Percentiles rank a stretch among this genome's conserved stretches.
These are phyloP conservation scores for Phaedon cochleariae DNA, from an alignment of 2,888 invertebrate genomes.

Conservation along the genomic window DNA sequence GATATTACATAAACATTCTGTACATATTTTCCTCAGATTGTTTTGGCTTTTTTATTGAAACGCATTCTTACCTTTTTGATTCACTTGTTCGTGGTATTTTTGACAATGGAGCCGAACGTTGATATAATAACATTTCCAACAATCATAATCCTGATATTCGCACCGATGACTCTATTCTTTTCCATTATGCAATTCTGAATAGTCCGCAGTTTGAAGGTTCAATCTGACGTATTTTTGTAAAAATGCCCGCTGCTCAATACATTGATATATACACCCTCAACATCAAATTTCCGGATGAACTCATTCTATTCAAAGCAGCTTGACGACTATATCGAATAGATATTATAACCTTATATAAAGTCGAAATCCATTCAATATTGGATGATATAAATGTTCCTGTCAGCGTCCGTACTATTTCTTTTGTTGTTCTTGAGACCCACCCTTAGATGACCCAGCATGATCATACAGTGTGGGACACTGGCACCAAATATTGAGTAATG, in stretches of 20 bases:
- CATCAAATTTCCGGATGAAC: conserved; percentile 13
- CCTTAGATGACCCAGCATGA: no score
- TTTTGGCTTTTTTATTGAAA: no score
- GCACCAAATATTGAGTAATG: no score
- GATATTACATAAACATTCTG: no score
- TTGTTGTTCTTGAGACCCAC: not conserved
- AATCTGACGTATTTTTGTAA: conserved; percentile 23
- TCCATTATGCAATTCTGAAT: not conserved
- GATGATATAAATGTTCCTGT: conserved; percentile 23
- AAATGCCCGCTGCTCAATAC: conserved; percentile 13
- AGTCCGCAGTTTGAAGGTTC: not conserved
- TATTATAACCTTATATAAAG: conserved; percentile 45
- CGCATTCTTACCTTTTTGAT: no score
- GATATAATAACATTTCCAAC: not conserved
- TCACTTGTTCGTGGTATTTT: no score
- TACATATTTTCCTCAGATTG: no score
- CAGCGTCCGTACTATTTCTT: no score
- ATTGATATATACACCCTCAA: conserved; percentile 28
- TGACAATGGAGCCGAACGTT: not conserved
- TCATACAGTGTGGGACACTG: no score
- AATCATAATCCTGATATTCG: not conserved
- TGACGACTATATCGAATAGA: conserved; percentile 53
- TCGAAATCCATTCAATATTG: conserved; percentile 13
- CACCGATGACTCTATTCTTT: conserved; percentile 10
- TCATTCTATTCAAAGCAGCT: conserved; percentile 35